Evolutionary conservation across 2,888 invertebrate genomes (phyloP), one percentile per base, ranked within the genome.

Genomic region (Tetragonisca angustula): DNA sequence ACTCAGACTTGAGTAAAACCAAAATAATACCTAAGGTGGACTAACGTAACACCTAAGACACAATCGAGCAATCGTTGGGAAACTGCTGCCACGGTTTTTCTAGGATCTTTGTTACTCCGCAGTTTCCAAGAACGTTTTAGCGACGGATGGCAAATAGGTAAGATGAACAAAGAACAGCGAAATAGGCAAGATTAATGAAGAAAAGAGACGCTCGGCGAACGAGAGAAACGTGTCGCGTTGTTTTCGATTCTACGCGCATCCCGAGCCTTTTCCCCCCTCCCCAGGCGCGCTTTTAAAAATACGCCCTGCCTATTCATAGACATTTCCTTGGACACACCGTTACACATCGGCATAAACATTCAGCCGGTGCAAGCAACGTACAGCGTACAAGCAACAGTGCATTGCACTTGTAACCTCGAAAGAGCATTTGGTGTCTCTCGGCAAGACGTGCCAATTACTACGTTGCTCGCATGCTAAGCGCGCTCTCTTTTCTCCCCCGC

Each of bases 391-490:
- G 90, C 90, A 89, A 86, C 89, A 87, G 89, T 89, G 90, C 89
- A 88, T 88, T 89, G 89, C 89, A 89, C 89, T 89, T 89, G 68
- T 90, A 88, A 87, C 89, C 90, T 89, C 89, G 89, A 88, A 90
- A 88, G 88, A 88, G 84, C 86, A 87, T 86, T 89, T 86, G 89
- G 84, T 87, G 89, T 85, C 90, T 89, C 87, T 90, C 87, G 83
- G 81, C 77, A 87, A 86, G 88, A 88, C 88, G 89, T 90, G 90
- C 90, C 89, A 89, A 88, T 89, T 90, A 88, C 90, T 79, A 88
- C 88, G 90, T 72, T 71, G 71, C 83, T 84, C 81, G 89, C 87
- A 89, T 89, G 87, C 82, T 88, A 90, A 89, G 77, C 81, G 79
- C 84, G 86, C 56, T 88, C 90, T 83, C 90, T 90, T 89, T 89